phyloP scores from a whole-genome alignment of 2,888 invertebrate genomes.

The Ormyrus pomaceus region DNA sequence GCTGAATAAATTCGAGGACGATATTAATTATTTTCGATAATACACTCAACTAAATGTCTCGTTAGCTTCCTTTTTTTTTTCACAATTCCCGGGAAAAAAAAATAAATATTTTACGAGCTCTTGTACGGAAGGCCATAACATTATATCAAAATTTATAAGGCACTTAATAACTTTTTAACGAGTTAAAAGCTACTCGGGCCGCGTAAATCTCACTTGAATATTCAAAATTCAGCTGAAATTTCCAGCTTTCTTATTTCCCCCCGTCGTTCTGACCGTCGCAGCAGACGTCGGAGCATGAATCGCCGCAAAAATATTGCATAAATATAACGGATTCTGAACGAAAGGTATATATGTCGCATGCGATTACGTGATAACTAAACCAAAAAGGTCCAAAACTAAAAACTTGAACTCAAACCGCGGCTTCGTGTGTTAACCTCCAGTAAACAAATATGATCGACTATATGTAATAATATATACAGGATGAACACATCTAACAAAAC shows the following conservation, averaged over 20 bases:
- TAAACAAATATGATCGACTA: neutral
- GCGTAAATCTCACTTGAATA: neutral
- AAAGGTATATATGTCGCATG: conserved; percentile 62
- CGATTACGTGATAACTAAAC: conserved; percentile 59
- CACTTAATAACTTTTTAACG: no score
- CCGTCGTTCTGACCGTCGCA: neutral
- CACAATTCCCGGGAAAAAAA: no score
- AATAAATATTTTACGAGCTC: no score
- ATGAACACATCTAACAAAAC: conserved; percentile 60
- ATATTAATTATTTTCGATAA: no score
- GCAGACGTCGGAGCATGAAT: conserved; percentile 24
- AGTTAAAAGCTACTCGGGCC: neutral
- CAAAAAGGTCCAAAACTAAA: conserved; percentile 54
- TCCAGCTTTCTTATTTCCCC: no score
- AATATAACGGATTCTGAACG: conserved; percentile 60
- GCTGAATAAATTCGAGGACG: no score
- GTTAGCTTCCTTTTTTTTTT: no score
- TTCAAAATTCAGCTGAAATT: no score
- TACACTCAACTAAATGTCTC: no score
- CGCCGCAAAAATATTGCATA: neutral
- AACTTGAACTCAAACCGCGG: neutral
- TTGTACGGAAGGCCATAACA: no score
- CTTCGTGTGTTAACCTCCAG: conserved; percentile 8
- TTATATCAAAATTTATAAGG: no score
- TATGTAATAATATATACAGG: conserved; percentile 47